phyloP scores from a whole-genome alignment of 1,140 invertebrate species.

The Ylistrum balloti region DNA sequence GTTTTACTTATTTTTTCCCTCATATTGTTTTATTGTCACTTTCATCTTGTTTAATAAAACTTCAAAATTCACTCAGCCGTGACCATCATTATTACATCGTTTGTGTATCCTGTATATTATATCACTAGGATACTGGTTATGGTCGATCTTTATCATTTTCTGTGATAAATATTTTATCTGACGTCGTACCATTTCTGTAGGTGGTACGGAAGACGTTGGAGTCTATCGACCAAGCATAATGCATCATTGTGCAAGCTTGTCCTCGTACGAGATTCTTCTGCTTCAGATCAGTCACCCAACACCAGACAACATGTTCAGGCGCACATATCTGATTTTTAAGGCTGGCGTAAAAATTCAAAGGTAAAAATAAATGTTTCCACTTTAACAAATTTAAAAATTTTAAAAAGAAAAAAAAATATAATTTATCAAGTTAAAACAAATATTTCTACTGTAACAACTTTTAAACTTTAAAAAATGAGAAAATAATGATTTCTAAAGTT shows the following conservation, averaged over 20 bases:
- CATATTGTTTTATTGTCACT: background rate
- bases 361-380: background rate
- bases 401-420: too few species aligned
- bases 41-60: background rate
- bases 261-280: background rate
- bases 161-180: background rate
- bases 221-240: background rate
- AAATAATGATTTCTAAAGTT: background rate
- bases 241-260: slow-evolving; percentile 8
- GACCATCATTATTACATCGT: background rate
- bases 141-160: background rate
- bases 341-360: background rate
- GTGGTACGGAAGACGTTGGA: background rate
- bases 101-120: background rate
- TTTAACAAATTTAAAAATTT: too few species aligned
- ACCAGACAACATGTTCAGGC: background rate
- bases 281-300: background rate
- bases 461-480: too few species aligned
- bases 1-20: background rate
- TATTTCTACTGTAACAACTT: too few species aligned
- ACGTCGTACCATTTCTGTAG: background rate
- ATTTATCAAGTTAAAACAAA: background rate
- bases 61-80: background rate
- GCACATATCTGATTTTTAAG: background rate
- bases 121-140: background rate